Evolutionary conservation across 2,113 vertebrate species (phyloP), one percentile per base, ranked within the genome.

Genomic region (Corapipo altera): DNA sequence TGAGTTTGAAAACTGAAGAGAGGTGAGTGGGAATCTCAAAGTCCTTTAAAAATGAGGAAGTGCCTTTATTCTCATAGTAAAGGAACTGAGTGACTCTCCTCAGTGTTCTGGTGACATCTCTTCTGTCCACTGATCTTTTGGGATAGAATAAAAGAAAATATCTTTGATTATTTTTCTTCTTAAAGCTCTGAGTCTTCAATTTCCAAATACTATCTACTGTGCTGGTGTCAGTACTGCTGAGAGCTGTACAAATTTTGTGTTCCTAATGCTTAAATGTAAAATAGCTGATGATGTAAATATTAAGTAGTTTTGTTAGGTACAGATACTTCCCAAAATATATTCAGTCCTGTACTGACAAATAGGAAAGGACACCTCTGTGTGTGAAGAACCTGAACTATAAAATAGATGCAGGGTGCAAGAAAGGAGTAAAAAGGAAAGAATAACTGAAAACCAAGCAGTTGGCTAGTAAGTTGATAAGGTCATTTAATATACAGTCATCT

Each of bases 1-100:
- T 98, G 89, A 97, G 33, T 61, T 33, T 98, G 95, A 97, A 97
- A 85, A 87, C 95, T 67, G 97, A 98, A 94, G 89, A 98, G 79
- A 97, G 97, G 98, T 98, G 73, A 98, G 97, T 87, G 32, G 39
- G 43, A 93, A 26, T 9, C 7, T 80, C 54, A 12, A 12, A 43
- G 33, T 58, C 32, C 10, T 82, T 44, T 90, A 52, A 62, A 87
- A 92, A 39, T 75, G 19, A 66, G 39, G 13, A 43, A 73, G 71
- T 27, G 4, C 5, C n/a, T 90, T 85, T 49, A 35, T 76, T 61
- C 5, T 82, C 9, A 9, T 9, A 64, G 48, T 48, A 15, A 57
- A 58, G 54, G 11, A 85, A 3, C 28, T 24, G 33, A 28, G 6
- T 62, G 69, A 37, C 13, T 83, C 6, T 76, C 6, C 19, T 9